Conservation (phyloP, 2,113 vertebrate genomes). For the Gopherus evgoodei region DNA sequence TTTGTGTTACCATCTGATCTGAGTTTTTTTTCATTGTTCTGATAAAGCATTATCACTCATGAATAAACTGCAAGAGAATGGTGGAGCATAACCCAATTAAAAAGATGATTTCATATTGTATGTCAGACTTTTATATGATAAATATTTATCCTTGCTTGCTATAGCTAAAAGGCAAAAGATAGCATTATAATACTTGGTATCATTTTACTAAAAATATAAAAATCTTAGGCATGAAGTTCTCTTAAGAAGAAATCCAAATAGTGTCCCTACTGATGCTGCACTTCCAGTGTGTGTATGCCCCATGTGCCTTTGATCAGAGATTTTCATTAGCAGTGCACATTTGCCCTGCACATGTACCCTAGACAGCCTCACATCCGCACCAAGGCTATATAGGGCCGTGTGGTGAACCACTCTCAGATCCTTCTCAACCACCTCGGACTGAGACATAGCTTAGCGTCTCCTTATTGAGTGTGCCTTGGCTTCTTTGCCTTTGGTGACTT, state of each 20-base stretch:
- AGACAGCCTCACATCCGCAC: not conserved
- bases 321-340: not conserved
- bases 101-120: fast-evolving
- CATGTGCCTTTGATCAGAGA: too few relatives aligned
- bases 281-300: not conserved
- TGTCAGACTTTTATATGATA: not conserved
- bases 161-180: not conserved
- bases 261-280: not conserved
- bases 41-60: not conserved
- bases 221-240: not conserved
- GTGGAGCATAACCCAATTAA: not conserved
- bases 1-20: not conserved
- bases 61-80: not conserved
- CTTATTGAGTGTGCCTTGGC: not conserved
- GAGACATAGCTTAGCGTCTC: not conserved
- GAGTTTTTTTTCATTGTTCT: not conserved
- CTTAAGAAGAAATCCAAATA: not conserved
- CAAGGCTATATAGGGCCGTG: not conserved
- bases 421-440: not conserved
- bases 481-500: not conserved
- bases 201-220: not conserved
- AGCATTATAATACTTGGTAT: not conserved
- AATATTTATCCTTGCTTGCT: not conserved
- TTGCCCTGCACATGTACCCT: not conserved
- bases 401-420: not conserved